A percentile compares a stretch with the other conserved stretches of the same genome.
These are phyloP conservation scores for Ptychadena robeensis DNA, from an alignment of 2,797 vertebrate species.

Conservation along the genomic window DNA sequence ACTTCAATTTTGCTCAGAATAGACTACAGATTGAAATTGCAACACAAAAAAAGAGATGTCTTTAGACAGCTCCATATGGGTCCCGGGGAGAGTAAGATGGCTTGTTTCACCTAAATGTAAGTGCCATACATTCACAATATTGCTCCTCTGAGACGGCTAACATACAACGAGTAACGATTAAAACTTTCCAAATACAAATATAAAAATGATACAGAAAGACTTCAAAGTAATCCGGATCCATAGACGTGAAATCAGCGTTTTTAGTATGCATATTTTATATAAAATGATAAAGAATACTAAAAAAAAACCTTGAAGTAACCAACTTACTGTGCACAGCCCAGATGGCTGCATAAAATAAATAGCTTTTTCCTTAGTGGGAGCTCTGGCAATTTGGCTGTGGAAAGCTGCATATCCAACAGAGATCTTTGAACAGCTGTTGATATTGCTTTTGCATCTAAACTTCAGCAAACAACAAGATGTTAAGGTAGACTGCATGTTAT, in stretches of 20 bases:
- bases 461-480: constrained; percentile 77
- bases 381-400: constrained; percentile 79
- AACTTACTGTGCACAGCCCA: constrained; percentile 78
- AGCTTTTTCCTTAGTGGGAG: constrained; percentile 77
- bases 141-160: constrained; percentile 54
- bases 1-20: constrained; percentile 48
- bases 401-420: constrained; percentile 78
- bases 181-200: constrained; percentile 65
- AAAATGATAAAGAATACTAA: constrained; percentile 65
- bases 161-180: constrained; percentile 34
- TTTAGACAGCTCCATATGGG: constrained; percentile 67
- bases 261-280: constrained; percentile 72
- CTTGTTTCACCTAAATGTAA: constrained; percentile 65
- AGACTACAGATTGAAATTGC: constrained; percentile 51
- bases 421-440: constrained; percentile 81
- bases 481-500: constrained; percentile 71
- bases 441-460: constrained; percentile 78
- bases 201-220: constrained; percentile 64
- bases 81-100: constrained; percentile 64
- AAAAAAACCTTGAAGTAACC: constrained; percentile 76
- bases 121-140: constrained; percentile 65
- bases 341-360: constrained; percentile 84
- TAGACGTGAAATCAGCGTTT: constrained; percentile 60
- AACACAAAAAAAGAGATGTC: constrained; percentile 52
- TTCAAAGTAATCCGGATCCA: constrained; percentile 28